These are phyloP conservation scores for Andrena hattorfiana DNA, from an alignment of 2,888 invertebrate genomes.

Conservation along the genomic window DNA sequence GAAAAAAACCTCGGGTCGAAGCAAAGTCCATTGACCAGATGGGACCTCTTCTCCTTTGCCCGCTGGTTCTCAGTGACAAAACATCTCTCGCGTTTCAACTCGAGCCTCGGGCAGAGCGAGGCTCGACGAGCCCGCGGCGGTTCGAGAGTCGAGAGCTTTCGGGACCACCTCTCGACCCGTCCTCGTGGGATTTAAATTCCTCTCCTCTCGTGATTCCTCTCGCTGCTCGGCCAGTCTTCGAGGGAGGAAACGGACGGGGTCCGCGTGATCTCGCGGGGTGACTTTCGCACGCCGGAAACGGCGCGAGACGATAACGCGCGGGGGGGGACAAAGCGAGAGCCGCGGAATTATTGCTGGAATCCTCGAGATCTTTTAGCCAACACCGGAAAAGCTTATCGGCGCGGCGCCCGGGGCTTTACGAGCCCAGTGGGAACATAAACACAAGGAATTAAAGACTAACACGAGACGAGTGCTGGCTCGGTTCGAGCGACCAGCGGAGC, in stretches of 20 bases:
- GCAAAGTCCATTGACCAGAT: constrained; percentile 81
- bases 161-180: constrained; percentile 14
- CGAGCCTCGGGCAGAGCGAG: constrained; percentile 26
- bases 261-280: background rate
- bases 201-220: background rate
- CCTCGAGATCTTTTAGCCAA: constrained; percentile 52
- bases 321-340: background rate
- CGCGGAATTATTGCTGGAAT: constrained; percentile 53
- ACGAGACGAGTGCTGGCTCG: constrained; percentile 35
- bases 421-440: constrained; percentile 78
- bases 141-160: constrained; percentile 1
- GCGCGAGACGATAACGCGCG: constrained; percentile 9
- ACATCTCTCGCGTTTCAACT: constrained; percentile 48
- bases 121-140: constrained; percentile 27
- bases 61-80: constrained; percentile 56
- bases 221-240: background rate
- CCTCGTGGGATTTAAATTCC: constrained; percentile 55
- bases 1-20: constrained; percentile 55
- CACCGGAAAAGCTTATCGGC: constrained; percentile 77
- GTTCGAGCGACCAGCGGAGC: constrained; percentile 19
- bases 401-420: constrained; percentile 58
- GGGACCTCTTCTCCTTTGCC: constrained; percentile 56
- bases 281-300: constrained; percentile 21
- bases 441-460: constrained; percentile 67
- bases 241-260: background rate